Evolutionary conservation across 1,140 invertebrate species (phyloP), one percentile per base, ranked within the genome.

Genomic region (Drosophila hydei): DNA sequence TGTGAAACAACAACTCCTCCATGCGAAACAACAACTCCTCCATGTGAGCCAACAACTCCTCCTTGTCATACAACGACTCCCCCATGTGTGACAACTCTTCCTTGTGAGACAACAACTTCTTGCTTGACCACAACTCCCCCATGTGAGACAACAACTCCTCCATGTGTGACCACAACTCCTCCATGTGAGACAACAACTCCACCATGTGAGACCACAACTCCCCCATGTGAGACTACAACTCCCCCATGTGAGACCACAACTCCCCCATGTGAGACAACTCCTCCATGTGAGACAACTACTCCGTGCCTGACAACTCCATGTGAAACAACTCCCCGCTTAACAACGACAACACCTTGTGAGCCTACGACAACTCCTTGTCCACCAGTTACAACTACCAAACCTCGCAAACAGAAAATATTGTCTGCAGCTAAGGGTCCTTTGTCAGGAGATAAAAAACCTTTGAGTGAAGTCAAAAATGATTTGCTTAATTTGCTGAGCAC

Each of bases 401-500:
- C 9, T 11, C 30, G 9, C 30, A 33, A 33, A 11, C 30, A 33
- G 9, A 33, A 11, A 11, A 11, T 33, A 3, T 11, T 11, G 30
- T 33, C 30, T 11, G 30, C 12, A 1, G 7, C 9, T 33, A 11
- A 11, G 9, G 12, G 30, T 33, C 30, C 30, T 30, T 6, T 30
- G 8, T 30, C 30, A 33, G 25, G 6, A 18, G 8, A 0, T 11
- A 6, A 33, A 14, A 16, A 42, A 30, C 6, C 19, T 23, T 33
- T 33, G 11, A 33, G 5, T 33, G 45, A 9, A 14, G 38, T 8
- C 11, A 25, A n/a, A 43, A 54, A 48, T 9, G 19, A 14, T 7
- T n/a, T 63, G 18, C 12, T 21, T 3, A 56, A 43, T 6, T 3
- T 68, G 7, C 9, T 75, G 1, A 56, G 62, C 21, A 42, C 16